Evolutionary conservation across 2,888 invertebrate species (phyloP), one percentile per base, ranked within the genome.

Genomic region (Mallateleia sp.): DNA sequence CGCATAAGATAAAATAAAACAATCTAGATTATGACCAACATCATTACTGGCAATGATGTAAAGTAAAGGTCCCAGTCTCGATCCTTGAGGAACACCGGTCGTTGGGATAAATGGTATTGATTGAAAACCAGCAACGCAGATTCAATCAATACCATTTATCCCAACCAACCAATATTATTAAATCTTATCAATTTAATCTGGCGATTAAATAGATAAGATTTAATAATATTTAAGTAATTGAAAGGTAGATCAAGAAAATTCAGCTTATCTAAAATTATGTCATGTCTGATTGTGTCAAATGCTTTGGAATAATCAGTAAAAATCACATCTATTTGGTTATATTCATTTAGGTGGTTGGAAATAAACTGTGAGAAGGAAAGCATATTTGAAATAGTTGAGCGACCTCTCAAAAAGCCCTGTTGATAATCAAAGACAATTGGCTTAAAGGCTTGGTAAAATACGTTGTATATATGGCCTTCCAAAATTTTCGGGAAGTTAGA

Each of bases 41-140:
- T 62, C 62, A 42, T 94, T 50, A 92, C 20, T 72, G 94, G 32
- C 66, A 90, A 1, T 72, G 66, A n/a, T 93, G 93, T 0, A 85
- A 94, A 7, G 81, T 83, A 20, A 89, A 88, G 89, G 84, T n/a
- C 42, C 42, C 15, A 62, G n/a, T 6, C 42, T 62, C 5, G 62
- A 62, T 11, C 62, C 42, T 24, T 62, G 62, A 22, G 42, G 42
- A 5, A 62, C 62, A 14, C 62, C 42, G 11, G 25, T 50, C 8
- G 32, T n/a, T n/a, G 32, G 8, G 32, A 7, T 93, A 62, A 91
- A 92, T 56, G 78, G 83, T 5, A 88, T 90, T 22, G 66, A 92
- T 18, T 86, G 92, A 25, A 86, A 87, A 11, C 74, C 79, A n/a
- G 25, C 56, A n/a, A n/a, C n/a, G n/a, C n/a, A n/a, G n/a, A n/a